phyloP scores from a whole-genome alignment of 2,797 vertebrate species.

The Odontamblyopus lacepedii region DNA sequence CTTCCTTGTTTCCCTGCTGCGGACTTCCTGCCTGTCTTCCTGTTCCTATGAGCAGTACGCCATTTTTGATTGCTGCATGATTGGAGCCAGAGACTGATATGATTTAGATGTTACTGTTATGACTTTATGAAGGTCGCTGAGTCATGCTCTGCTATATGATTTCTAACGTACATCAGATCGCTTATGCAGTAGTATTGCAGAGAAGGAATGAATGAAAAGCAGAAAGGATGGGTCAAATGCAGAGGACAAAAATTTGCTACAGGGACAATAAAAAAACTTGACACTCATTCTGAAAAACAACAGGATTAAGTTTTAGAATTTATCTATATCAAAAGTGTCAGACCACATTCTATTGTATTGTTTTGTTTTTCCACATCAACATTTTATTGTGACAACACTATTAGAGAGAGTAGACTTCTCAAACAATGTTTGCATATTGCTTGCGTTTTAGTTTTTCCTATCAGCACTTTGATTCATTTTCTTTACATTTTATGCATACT shows the following conservation, averaged over 20 bases:
- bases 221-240: too few species aligned
- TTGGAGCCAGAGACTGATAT: conserved; percentile 43
- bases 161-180: conserved; percentile 2
- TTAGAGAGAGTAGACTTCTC: neutral
- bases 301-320: too few species aligned
- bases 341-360: too few species aligned
- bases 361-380: neutral
- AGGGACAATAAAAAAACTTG: too few species aligned
- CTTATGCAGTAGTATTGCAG: neutral
- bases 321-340: too few species aligned
- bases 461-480: neutral
- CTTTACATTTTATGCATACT: neutral
- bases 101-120: conserved; percentile 13
- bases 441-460: neutral
- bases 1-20: conserved; percentile 63
- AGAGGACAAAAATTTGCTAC: too few species aligned
- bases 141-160: conserved; percentile 33
- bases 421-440: neutral
- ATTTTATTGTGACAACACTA: neutral
- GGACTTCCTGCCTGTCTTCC: conserved; percentile 54
- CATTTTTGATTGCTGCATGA: conserved; percentile 17
- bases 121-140: conserved; percentile 16
- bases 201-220: neutral
- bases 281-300: too few species aligned
- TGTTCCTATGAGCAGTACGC: conserved; percentile 26